Base-by-base conservation (phyloP, 2,888 invertebrate genomes). In the Chelonus formosanus region DNA sequence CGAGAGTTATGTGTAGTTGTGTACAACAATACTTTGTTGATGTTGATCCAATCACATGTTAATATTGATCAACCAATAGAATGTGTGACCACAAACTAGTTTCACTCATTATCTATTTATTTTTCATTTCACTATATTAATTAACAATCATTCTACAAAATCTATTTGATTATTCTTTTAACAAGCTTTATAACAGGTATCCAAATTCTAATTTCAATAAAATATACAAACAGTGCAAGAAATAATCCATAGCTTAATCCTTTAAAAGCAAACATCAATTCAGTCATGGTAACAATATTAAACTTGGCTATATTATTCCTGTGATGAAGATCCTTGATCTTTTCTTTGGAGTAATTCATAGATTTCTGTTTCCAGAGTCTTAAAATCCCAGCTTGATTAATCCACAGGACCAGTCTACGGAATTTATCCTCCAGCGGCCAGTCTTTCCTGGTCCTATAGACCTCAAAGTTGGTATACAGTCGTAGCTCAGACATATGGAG, bases 211-310 rank as follows among this genome's bases (percentile, higher is more conserved):
- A 54, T 35, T 34, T 54, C 35, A 6, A 10, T 31, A 35, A 52
- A 10, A 52, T 43, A 40, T 3, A 52, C 40, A 35, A 8, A 56
- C 20, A 53, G 32, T 34, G 44, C 7, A 53, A 4, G 45, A 47
- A n/a, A 20, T 53, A 58, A 69, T 47, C 48, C 40, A 20, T 7
- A 56, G 43, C 4, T 6, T n/a, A 55, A 36, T 5, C 34, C 10
- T 35, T 55, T 7, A n/a, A 55, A 55, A 35, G 55, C 55, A 55
- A 55, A 55, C 35, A 8, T n/a, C 36, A 55, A n/a, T n/a, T 55
- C 35, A 4, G 20, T 8, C 34, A 40, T 7, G 0, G 55, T 55
- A 7, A 55, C 34, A 55, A 36, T 35, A 5, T 8, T 20, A 48
- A 48, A 48, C 8, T 31, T 40, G 4, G 55, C 36, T 10, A 34